A percentile compares a stretch with the other conserved stretches of the same genome.
These are phyloP conservation scores for Dysmachus trigonus DNA, from an alignment of 2,888 invertebrate genomes.

Conservation along the genomic window DNA sequence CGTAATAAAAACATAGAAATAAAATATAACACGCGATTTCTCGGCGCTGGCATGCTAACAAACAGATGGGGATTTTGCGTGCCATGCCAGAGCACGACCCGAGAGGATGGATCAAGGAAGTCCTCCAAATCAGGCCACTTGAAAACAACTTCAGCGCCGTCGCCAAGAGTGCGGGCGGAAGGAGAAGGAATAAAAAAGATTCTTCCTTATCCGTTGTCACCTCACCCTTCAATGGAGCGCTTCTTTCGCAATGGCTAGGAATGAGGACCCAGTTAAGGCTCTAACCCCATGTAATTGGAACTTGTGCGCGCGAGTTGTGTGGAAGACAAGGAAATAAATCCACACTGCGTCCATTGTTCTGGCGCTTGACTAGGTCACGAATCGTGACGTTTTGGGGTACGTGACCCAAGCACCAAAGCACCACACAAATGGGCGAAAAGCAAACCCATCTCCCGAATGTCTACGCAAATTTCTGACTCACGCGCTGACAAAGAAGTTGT, in stretches of 20 bases:
- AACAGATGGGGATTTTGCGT: background rate
- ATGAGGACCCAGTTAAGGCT: background rate
- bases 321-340: background rate
- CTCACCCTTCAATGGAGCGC: background rate
- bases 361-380: conserved; percentile 27
- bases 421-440: background rate
- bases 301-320: background rate
- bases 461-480: background rate
- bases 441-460: background rate
- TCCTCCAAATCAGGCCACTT: background rate
- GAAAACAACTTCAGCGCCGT: background rate
- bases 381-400: conserved; percentile 11
- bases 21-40: background rate
- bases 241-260: background rate
- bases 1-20: background rate
- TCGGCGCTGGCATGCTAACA: background rate
- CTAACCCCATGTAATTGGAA: background rate
- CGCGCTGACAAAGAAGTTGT: background rate
- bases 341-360: background rate
- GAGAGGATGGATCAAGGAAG: background rate
- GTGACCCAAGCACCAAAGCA: background rate
- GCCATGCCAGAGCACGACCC: background rate
- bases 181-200: background rate
- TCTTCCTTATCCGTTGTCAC: background rate
- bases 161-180: background rate